Conservation (phyloP, 2,797 vertebrate genomes). For the Liparis tanakae region DNA sequence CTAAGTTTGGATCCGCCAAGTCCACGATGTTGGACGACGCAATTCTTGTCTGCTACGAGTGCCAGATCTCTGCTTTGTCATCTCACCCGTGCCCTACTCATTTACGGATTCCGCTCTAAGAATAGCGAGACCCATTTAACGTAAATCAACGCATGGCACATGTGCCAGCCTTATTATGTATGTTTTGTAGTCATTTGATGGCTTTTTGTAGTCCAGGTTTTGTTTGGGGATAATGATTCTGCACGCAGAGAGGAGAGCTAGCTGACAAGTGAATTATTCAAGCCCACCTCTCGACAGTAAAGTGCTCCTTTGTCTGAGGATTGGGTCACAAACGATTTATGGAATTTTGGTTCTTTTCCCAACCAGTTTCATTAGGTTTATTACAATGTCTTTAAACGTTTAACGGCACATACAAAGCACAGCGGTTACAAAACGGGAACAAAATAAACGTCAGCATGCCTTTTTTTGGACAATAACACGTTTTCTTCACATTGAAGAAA, state of each 20-base stretch:
- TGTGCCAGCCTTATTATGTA: conserved; percentile 41
- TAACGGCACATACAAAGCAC: background rate
- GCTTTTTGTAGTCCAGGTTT: conserved; percentile 53
- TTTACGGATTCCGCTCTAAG: conserved; percentile 52
- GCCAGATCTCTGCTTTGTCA: conserved; percentile 40
- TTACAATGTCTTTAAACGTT: background rate
- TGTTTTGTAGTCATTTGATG: conserved; percentile 53
- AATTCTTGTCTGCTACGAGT: background rate
- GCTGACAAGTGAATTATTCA: conserved; percentile 51
- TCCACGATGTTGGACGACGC: background rate
- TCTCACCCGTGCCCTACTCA: background rate
- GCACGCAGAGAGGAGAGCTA: conserved; percentile 30
- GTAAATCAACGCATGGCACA: conserved; percentile 65
- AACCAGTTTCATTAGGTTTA: background rate
- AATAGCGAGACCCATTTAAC: conserved; percentile 65
- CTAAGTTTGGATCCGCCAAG: background rate
- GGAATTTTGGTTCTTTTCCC: background rate
- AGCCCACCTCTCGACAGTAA: conserved; percentile 32
- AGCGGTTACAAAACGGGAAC: background rate
- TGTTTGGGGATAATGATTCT: conserved; percentile 66
- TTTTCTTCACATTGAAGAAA: background rate
- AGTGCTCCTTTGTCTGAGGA: conserved; percentile 7
- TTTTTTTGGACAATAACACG: background rate
- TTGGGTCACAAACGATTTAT: background rate
- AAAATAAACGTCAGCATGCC: no score